Evolutionary conservation across 2,797 vertebrate species (phyloP), one percentile per base, ranked within the genome.

Genomic region (Tragopan temminckii): DNA sequence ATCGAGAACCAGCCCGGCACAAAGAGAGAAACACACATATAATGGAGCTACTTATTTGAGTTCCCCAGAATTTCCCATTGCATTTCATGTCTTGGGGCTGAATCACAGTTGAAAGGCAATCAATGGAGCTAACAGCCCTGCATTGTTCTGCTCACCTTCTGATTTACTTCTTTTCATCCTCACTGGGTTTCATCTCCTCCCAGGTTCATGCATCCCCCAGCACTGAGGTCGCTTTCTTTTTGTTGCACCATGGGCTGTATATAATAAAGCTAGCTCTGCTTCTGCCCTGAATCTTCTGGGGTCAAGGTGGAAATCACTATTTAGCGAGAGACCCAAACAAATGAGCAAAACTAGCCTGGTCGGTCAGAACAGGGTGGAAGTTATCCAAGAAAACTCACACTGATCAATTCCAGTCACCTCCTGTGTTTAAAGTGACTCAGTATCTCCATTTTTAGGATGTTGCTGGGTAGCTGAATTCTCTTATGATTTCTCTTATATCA

Each of bases 371-470:
- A 84, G 48, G 62, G 68, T 91, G 92, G 87, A 96, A 92, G 85
- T 93, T 96, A 82, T 92, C 94, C 88, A 88, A 93, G 92, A 91
- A 97, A 93, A 92, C 71, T 86, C 2, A 0, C 80, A 95, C 74
- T 95, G 95, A 95, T 96, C 94, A 96, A 81, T 91, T 96, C 85
- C 94, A 95, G 94, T 95, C 89, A 94, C 92, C 95, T 93, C 78
- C 94, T 93, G 93, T 95, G 91, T 85, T 88, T 96, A 91, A 96
- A 96, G 92, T 95, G 95, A 97, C 74, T 97, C 94, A 95, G 92
- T 89, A 93, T 86, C 96, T 95, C 96, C 94, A 94, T 96, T 95
- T 95, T 96, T 94, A 95, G 94, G 96, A 95, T 82, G 94, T 97
- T 94, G 87, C 94, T 86, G 95, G 83, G 92, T 78, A 96, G 82